Evolutionary conservation across 2,113 vertebrate genomes (phyloP), one percentile per base, ranked within the genome.

Genomic region (Ciconia boyciana): DNA sequence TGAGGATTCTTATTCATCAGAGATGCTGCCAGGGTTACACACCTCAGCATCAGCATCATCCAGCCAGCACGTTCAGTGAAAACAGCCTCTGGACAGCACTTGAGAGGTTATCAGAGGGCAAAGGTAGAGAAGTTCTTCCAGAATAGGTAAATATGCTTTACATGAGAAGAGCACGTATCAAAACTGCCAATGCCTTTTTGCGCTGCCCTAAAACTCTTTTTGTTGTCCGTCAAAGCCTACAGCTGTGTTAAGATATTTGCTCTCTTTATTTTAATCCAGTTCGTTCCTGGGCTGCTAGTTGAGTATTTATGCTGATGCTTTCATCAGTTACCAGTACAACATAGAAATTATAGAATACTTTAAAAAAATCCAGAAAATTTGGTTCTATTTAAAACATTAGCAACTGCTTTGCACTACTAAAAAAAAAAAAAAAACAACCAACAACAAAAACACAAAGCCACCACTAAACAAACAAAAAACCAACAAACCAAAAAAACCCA

Each of bases 21-120:
- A 75, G 46, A 18, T 39, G 79, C 54, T 92, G 60, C 25, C 46
- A 54, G 52, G 13, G 39, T 58, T 49, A 39, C 28, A 58, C 39
- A 60, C 22, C 24, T 43, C 86, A 55, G n/a, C 41, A 39, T 9
- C 16, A 82, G 1, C 64, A 71, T 2, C 48, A 55, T 41, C 60
- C 57, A 43, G 25, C 18, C 2, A 1, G 17, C 48, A 39, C 3
- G 0, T 25, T 7, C 1, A 2, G 31, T 14, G 16, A 32, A 81
- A 95, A 83, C n/a, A 55, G 39, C 65, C 57, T 46, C 81, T 68
- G 70, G 57, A 52, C 22, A 85, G 44, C 44, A 41, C 65, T 71
- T 57, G 28, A 51, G 69, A 44, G 29, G 54, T 52, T 90, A 46
- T 57, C 64, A 90, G 44, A 82, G 57, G 36, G 54, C 70, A 90